Conservation (phyloP, 2,113 vertebrate species). For the Sebastes schlegelii region DNA sequence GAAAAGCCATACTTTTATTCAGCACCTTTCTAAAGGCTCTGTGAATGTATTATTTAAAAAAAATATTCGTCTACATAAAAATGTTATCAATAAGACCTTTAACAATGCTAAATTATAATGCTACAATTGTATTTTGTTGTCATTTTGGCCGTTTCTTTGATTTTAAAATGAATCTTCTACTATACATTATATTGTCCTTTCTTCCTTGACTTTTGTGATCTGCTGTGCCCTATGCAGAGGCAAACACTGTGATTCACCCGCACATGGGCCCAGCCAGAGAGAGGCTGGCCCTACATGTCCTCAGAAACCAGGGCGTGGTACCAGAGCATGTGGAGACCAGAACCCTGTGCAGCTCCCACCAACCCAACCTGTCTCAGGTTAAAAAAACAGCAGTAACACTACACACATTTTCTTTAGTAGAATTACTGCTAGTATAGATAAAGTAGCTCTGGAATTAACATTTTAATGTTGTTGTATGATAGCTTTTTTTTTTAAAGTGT, state of each 20-base stretch:
- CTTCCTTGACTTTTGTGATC: constrained; percentile 4
- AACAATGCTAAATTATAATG: not conserved
- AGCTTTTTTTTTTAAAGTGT: not conserved
- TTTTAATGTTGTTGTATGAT: not conserved
- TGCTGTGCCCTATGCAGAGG: constrained; percentile 82
- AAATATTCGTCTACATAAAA: no score
- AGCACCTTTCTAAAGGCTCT: no score
- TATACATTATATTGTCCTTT: not conserved
- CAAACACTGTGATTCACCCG: constrained; percentile 87
- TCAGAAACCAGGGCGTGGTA: constrained; percentile 90
- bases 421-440: not conserved
- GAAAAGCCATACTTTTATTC: no score
- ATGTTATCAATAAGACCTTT: no score
- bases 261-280: constrained; percentile 91
- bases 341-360: constrained; percentile 93
- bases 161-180: not conserved
- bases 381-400: constrained; percentile 18
- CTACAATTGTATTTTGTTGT: not conserved
- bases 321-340: constrained; percentile 96
- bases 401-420: not conserved
- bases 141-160: not conserved
- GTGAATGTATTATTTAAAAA: no score
- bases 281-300: constrained; percentile 91
- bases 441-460: not conserved
- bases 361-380: constrained; percentile 86